Evolutionary conservation across 2,888 invertebrate species (phyloP), one percentile per base, ranked within the genome.

Genomic region (Prenolepis imparis): DNA sequence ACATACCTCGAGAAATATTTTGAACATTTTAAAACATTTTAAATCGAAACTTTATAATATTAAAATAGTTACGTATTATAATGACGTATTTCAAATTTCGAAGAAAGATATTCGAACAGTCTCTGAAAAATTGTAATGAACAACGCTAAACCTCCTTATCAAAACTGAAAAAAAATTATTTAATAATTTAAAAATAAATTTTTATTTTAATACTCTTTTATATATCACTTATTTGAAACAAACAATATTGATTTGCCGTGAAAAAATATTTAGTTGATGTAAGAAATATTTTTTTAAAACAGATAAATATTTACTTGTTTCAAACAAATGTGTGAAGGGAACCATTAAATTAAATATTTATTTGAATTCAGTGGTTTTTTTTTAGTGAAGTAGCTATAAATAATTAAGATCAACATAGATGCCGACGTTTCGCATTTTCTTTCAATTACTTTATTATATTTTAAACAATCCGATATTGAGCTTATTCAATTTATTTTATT

Each of bases 401-500:
- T 55, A 72, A 4, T 18, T 0, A 6, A 73, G 15, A 3, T 32
- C 3, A 44, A 61, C 1, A n/a, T 28, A 4, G 32, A 24, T 12
- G 9, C 9, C n/a, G 11, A 44, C 11, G 9, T 9, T 36, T 48
- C 15, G 9, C 9, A 48, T 66, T 67, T 48, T 32, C 18, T 52
- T 67, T 39, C 3, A 39, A 39, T 36, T 52, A 1, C 8, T 66
- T 28, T 1, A 52, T 39, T 67, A 66, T 28, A 12, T 3, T 55
- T 66, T 12, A 24, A 63, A 36, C 36, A 75, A 55, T 39, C 12
- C 21, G 6, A 18, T 5, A 55, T 28, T 3, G n/a, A 74, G 1
- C 18, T 75, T 24, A 5, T 15, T 64, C 21, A 24, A 55, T 67
- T 67, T 67, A 66, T 18, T 55, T 24, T 55, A 55, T 52, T 48